Conservation (phyloP, 2,797 vertebrate genomes). For the Tolypeutes matacus region DNA sequence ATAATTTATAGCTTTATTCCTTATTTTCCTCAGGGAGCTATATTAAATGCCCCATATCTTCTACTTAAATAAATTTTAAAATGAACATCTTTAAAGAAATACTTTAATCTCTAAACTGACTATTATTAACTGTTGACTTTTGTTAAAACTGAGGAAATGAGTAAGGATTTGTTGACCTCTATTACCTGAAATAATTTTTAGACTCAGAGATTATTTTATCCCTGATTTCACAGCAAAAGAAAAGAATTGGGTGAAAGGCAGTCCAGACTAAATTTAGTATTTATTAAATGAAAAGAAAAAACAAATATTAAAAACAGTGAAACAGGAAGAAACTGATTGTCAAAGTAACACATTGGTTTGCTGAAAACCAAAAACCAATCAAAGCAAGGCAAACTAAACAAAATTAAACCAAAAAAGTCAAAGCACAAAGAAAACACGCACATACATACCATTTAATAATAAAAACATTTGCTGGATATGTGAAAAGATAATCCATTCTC, state of each 20-base stretch:
- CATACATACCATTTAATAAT: background rate
- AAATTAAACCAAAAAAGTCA: too few relatives aligned
- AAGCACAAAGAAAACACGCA: too few relatives aligned
- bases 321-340: background rate
- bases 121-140: background rate
- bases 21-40: too few relatives aligned
- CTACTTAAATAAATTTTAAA: background rate
- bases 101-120: background rate
- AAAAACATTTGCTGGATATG: background rate
- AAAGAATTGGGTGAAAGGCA: too few relatives aligned
- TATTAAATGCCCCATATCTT: background rate
- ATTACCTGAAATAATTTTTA: background rate
- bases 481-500: background rate
- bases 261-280: background rate
- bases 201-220: too few relatives aligned
- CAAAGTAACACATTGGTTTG: background rate
- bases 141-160: too few relatives aligned
- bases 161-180: background rate
- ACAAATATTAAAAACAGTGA: background rate
- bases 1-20: too few relatives aligned
- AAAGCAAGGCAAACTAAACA: too few relatives aligned
- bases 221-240: too few relatives aligned
- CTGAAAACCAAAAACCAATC: background rate
- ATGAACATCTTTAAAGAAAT: background rate
- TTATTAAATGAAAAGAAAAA: slow-evolving; percentile 1